Conservation (phyloP, 2,113 vertebrate genomes). For the Mastomys natalensis region DNA sequence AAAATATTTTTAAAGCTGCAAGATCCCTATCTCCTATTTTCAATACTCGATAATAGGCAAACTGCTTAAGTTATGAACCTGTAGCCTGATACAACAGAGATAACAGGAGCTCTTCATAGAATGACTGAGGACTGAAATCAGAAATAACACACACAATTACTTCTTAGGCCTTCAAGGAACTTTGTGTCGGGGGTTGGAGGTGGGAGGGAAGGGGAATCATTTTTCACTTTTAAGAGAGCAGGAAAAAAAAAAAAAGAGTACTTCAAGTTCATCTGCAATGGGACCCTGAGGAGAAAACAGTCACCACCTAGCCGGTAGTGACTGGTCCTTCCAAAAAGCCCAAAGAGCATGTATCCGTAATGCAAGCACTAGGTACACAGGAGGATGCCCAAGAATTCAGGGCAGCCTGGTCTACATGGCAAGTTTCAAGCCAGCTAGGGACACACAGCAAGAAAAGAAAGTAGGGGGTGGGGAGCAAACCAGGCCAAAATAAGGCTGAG, state of each 20-base stretch:
- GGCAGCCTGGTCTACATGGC: not conserved
- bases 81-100: not conserved
- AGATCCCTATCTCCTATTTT: not conserved
- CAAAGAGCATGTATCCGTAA: not conserved
- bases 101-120: not conserved
- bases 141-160: not conserved
- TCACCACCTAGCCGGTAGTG: not conserved
- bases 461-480: not conserved
- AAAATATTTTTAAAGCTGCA: not conserved
- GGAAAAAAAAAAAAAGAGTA: not conserved
- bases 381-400: not conserved
- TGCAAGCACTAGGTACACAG: not conserved
- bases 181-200: not conserved
- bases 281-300: not conserved
- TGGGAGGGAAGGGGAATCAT: not conserved
- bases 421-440: not conserved
- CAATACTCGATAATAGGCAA: not conserved
- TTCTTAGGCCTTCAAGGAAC: not conserved
- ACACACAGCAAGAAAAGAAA: not conserved
- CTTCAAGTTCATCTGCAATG: not conserved
- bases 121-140: constrained; percentile 5
- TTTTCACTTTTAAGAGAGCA: constrained; percentile 41
- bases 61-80: not conserved
- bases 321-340: constrained; percentile 8
- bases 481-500: not conserved